Evolutionary conservation across 1,140 invertebrate species (phyloP).

Genomic region (Bombyx mandarina): DNA sequence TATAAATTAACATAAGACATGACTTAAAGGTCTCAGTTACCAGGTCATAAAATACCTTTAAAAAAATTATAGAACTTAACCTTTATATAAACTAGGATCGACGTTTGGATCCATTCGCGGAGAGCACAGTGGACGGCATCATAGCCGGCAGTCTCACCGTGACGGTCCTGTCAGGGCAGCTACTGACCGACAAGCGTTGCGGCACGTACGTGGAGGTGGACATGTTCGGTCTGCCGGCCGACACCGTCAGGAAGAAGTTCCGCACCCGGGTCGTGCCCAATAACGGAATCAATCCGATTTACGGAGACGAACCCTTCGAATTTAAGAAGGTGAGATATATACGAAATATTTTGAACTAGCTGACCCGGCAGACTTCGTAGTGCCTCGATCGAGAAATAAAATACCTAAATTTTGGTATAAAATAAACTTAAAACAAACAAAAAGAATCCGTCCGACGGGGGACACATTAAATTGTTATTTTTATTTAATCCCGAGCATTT

Average conservation of each 20-base stretch:
- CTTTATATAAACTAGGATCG: constrained; percentile 56
- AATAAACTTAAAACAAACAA: too few relatives aligned
- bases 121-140: constrained; percentile 98
- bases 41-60: too few relatives aligned
- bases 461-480: too few relatives aligned
- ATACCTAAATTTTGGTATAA: too few relatives aligned
- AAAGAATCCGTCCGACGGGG: too few relatives aligned
- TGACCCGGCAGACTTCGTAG: too few relatives aligned
- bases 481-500: too few relatives aligned
- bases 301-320: constrained; percentile 97
- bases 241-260: constrained; percentile 97
- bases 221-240: constrained; percentile 98
- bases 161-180: constrained; percentile 91
- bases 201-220: constrained; percentile 99
- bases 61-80: too few relatives aligned
- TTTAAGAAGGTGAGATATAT: constrained; percentile 89
- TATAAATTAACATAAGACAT: too few relatives aligned
- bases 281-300: constrained; percentile 97
- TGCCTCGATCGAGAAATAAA: too few relatives aligned
- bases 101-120: constrained; percentile 97
- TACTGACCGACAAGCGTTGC: constrained; percentile 95
- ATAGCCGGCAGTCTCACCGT: constrained; percentile 97
- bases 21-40: too few relatives aligned
- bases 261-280: constrained; percentile 93
- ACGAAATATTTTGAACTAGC: too few relatives aligned